Base-by-base conservation (phyloP, 2,113 vertebrate genomes). In the Geothlypis trichas region DNA sequence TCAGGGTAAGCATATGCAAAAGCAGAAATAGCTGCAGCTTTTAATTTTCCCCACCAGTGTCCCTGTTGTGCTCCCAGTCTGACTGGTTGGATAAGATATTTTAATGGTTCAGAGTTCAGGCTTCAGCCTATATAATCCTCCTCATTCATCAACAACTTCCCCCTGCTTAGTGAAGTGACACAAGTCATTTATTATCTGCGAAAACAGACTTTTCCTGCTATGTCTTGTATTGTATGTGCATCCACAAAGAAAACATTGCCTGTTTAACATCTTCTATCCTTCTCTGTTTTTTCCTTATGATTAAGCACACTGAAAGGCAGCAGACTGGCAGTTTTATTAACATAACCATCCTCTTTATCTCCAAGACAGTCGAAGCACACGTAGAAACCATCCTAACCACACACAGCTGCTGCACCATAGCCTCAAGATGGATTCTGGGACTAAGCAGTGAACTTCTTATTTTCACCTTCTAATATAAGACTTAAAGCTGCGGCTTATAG, bases 51-150 rank as follows among this genome's bases (percentile, higher is more conserved):
- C 39, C 35, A 24, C 51, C 39, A n/a, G 35, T 16, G 41, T 39
- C 26, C 46, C 59, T 76, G n/a, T 27, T 80, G 28, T 71, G 35
- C 30, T 95, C 79, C 94, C 57, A 59, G 89, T 81, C 57, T 7
- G 76, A 95, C 93, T 95, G 89, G 93, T 87, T 75, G 31, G 73
- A 89, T 80, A 86, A 95, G 91, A 10, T 68, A 84, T 55, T 84
- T 96, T 18, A 77, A 47, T 54, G n/a, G 89, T 71, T 95, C 79
- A 90, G 74, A 90, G 83, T 88, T 88, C 76, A 89, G 52, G 20
- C 31, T 57, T 68, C 57, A 26, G 51, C 55, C 39, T 51, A 3
- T 12, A 24, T 31, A 39, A 83, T 63, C 30, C 41, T 59, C 55
- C 76, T 81, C 22, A 42, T 72, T 75, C 61, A 74, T 41, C 35